Evolutionary conservation across 2,797 vertebrate species (phyloP), one percentile per base, ranked within the genome.

Genomic region (Pangasius djambal): DNA sequence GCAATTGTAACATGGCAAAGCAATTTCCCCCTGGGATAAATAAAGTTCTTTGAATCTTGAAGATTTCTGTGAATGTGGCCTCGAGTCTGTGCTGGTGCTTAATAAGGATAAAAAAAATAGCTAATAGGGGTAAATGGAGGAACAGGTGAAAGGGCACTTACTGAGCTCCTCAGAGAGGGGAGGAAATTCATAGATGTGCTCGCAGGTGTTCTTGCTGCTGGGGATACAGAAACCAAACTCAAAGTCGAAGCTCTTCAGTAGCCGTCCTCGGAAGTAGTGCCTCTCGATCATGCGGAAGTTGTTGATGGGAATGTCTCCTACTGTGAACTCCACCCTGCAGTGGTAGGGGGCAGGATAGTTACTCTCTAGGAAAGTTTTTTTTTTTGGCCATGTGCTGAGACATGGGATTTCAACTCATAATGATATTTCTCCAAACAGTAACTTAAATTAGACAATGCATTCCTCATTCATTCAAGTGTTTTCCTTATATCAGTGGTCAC

Each of bases 171-270:
- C 98, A 0, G 98, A 98, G 92, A 99, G 97, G 0, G 97, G 96
- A 0, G 86, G 86, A 50, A 87, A 87, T 40, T 87, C 86, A 22
- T 87, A 87, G 86, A 87, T 87, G 96, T 99, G 98, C 93, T 99
- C 98, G 48, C 98, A 99, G 0, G 98, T 98, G 92, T 99, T 99
- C 95, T 98, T 99, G 96, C 98, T 99, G 97, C 97, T 98, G 90
- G 98, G 98, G 94, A 99, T 99, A 94, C 98, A 99, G 96, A 99
- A 99, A 78, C 98, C 98, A 48, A 99, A 99, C 92, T 99, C 97
- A 65, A 99, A 99, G 92, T 99, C 98, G 55, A 99, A 99, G 93
- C 98, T 99, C 94, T 99, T 99, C 72, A 99, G 97, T 84, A 99
- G 94, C 87, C 97, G 97, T 90, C 99, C 97, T 0, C 97, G 97